A percentile compares a stretch with the other conserved stretches of the same genome.
These are phyloP conservation scores for Cheilosia impressa DNA, from an alignment of 2,888 invertebrate genomes.

Conservation along the genomic window DNA sequence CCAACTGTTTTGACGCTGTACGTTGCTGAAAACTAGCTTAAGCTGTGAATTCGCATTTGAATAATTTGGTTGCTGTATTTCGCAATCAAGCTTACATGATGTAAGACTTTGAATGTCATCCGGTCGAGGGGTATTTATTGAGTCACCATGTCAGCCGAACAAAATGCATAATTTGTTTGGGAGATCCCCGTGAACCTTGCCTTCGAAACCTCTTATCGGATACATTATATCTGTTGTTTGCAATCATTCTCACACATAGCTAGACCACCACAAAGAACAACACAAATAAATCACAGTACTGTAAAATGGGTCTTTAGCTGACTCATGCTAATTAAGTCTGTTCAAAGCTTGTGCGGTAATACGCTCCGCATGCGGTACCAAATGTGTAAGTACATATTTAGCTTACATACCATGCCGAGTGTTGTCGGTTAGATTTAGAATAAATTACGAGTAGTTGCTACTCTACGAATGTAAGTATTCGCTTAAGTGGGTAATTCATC, in stretches of 20 bases:
- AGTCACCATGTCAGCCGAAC: background rate
- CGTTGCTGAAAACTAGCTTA: background rate
- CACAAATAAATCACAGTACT: constrained; percentile 8
- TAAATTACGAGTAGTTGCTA: background rate
- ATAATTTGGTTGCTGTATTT: background rate
- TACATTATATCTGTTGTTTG: constrained; percentile 19
- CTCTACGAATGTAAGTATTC: background rate
- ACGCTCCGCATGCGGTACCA: background rate
- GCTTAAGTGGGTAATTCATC: too few species aligned
- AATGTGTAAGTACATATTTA: background rate
- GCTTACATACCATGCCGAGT: background rate
- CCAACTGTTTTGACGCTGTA: constrained; percentile 6
- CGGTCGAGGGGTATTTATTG: background rate
- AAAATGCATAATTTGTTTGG: background rate
- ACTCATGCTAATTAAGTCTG: constrained; percentile 42
- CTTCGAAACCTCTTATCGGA: constrained; percentile 21
- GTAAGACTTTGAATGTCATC: background rate
- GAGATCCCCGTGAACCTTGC: background rate
- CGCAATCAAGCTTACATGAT: constrained; percentile 1
- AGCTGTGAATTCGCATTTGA: background rate
- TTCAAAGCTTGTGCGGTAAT: constrained; percentile 10
- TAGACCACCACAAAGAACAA: constrained; percentile 1
- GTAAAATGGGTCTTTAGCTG: constrained; percentile 39
- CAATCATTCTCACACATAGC: background rate
- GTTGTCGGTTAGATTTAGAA: background rate